These are phyloP conservation scores for Hyphantria cunea DNA, from an alignment of 1,140 invertebrate genomes.

Conservation along the genomic window DNA sequence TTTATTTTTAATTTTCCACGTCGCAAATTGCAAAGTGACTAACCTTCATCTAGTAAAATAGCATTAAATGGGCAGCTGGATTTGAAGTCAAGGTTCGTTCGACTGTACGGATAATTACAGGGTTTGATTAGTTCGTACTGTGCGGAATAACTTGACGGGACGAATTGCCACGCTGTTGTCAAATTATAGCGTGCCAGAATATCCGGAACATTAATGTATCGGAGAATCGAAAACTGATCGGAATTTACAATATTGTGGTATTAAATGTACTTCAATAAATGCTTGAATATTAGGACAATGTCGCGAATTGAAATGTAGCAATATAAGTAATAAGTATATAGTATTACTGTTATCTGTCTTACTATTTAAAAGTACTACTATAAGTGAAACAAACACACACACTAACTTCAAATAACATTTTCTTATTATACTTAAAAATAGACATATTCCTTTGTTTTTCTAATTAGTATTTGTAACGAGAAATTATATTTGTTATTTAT, in stretches of 20 bases:
- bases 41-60: slow-evolving; percentile 10
- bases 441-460: too few species aligned
- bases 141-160: slow-evolving; percentile 44
- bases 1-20: slow-evolving; percentile 1
- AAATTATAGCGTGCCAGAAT: slow-evolving; percentile 21
- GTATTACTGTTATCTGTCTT: too few species aligned
- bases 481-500: too few species aligned
- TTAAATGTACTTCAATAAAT: too few species aligned
- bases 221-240: slow-evolving; percentile 8
- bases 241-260: background rate
- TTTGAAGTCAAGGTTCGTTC: slow-evolving; percentile 39
- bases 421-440: too few species aligned
- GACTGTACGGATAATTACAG: slow-evolving; percentile 30
- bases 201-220: slow-evolving; percentile 21
- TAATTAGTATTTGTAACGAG: too few species aligned
- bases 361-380: too few species aligned
- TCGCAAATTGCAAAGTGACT: slow-evolving; percentile 12
- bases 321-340: too few species aligned
- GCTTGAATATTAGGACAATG: too few species aligned
- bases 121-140: slow-evolving; percentile 34
- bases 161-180: slow-evolving; percentile 17
- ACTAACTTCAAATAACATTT: too few species aligned
- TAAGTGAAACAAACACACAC: too few species aligned
- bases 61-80: slow-evolving; percentile 32
- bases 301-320: too few species aligned